Evolutionary conservation across 2,888 invertebrate genomes (phyloP), one percentile per base, ranked within the genome.

Genomic region (Lepidocyrtoides sp.): DNA sequence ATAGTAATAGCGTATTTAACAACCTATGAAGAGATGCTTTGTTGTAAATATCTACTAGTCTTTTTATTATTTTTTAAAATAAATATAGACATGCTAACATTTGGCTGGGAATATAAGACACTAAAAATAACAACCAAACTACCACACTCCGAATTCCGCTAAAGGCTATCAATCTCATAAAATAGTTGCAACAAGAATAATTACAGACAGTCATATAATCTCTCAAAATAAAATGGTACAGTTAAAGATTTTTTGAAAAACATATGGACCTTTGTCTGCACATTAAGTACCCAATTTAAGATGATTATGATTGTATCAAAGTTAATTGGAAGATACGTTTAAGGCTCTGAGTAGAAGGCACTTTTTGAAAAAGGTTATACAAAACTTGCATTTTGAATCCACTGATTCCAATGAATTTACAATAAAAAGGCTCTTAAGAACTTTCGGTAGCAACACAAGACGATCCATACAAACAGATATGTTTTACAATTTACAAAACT

Each of bases 271-370:
- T 79, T 79, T 79, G 79, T 79, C 54, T 57, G 17, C 26, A 17
- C n/a, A 51, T n/a, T n/a, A 77, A 48, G 32, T 79, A 79, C 57
- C 79, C 79, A 51, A 23, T 72, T 5, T 20, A 57, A 20, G n/a
- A 17, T 32, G 12, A 36, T 20, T 23, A 75, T 75, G 75, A 75
- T 75, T 75, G 75, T 48, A 75, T 75, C 4, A n/a, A 32, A 48
- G 44, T 79, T 57, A 57, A 32, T 32, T 54, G 79, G 79, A 79
- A 79, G 79, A 75, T 75, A 75, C n/a, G n/a, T 23, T 75, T 79
- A 79, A 79, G 79, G 79, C 79, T 75, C 23, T 79, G 36, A 36
- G 17, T 57, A 79, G 51, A 54, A 79, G 79, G 54, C 54, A 54
- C 57, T 79, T 57, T 48, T 72, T 20, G 29, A 12, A 14, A 2